phyloP scores from a whole-genome alignment of 2,797 vertebrate species.

The Lates japonicus region DNA sequence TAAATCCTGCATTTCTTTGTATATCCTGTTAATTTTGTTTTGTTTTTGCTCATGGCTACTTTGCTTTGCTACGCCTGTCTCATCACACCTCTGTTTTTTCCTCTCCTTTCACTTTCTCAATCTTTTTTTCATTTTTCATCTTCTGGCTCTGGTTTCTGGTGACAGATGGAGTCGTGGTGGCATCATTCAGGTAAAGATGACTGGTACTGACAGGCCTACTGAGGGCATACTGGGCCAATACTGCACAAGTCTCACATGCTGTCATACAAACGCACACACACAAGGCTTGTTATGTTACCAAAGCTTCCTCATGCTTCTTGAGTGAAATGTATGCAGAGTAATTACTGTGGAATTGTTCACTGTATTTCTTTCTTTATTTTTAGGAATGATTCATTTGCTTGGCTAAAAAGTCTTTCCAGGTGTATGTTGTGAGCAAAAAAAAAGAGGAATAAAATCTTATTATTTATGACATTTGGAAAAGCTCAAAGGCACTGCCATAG shows the following conservation, averaged over 20 bases:
- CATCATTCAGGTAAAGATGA: constrained; percentile 77
- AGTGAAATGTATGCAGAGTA: constrained; percentile 24
- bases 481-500: constrained; percentile 28
- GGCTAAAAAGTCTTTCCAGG: constrained; percentile 12
- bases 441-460: constrained; percentile 10
- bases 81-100: constrained; percentile 7
- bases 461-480: constrained; percentile 47
- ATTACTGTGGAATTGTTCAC: constrained; percentile 29
- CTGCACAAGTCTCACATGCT: constrained; percentile 42
- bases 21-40: neutral
- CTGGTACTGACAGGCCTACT: constrained; percentile 73
- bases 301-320: neutral
- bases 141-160: constrained; percentile 57
- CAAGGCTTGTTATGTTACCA: neutral
- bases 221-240: constrained; percentile 63
- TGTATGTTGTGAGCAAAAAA: neutral
- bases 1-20: neutral
- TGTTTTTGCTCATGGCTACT: neutral
- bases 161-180: constrained; percentile 75
- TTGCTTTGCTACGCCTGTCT: neutral
- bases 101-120: constrained; percentile 1
- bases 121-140: constrained; percentile 39
- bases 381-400: constrained; percentile 7
- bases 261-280: neutral
- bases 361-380: constrained; percentile 2